Conservation (phyloP, 30 jellyfish, hydroid and myxozoan species). For the Cassiopea xamachana region DNA sequence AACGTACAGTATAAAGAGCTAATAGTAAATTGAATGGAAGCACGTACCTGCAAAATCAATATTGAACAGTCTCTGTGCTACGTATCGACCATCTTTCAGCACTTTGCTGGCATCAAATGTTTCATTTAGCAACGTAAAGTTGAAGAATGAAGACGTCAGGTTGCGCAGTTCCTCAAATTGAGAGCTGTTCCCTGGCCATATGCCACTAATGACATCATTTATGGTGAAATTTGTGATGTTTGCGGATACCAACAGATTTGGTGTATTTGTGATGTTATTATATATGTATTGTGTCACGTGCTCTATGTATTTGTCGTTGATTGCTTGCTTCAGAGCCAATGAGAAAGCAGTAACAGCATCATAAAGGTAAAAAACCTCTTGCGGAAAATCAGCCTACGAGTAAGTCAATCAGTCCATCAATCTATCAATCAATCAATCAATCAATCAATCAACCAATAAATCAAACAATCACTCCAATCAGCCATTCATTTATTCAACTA, state of each 20-base stretch:
- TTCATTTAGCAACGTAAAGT: slow-evolving; percentile 29
- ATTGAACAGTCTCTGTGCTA: slow-evolving; percentile 47
- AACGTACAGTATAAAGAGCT: background rate
- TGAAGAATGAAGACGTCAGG: slow-evolving; percentile 32
- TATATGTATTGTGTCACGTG: slow-evolving; percentile 35
- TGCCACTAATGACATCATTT: slow-evolving; percentile 31
- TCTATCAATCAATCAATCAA: background rate
- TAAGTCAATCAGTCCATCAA: background rate
- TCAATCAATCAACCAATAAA: background rate
- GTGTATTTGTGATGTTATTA: slow-evolving; percentile 30
- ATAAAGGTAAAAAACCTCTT: slow-evolving; percentile 64
- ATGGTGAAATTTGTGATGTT: slow-evolving; percentile 46
- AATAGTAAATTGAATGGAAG: background rate
- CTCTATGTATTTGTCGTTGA: slow-evolving; percentile 19
- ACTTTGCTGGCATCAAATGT: slow-evolving; percentile 20
- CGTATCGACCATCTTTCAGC: slow-evolving; percentile 39
- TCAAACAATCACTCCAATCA: background rate
- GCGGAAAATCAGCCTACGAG: slow-evolving; percentile 16
- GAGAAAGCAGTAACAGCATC: slow-evolving; percentile 79
- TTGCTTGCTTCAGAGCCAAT: slow-evolving; percentile 18
- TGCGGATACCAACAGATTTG: slow-evolving; percentile 9
- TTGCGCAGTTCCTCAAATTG: slow-evolving; percentile 35
- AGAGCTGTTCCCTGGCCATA: slow-evolving; percentile 55
- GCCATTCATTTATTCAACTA: background rate
- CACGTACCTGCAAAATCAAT: slow-evolving; percentile 44